phyloP scores from a whole-genome alignment of 2,797 vertebrate genomes.

The Peromyscus eremicus region DNA sequence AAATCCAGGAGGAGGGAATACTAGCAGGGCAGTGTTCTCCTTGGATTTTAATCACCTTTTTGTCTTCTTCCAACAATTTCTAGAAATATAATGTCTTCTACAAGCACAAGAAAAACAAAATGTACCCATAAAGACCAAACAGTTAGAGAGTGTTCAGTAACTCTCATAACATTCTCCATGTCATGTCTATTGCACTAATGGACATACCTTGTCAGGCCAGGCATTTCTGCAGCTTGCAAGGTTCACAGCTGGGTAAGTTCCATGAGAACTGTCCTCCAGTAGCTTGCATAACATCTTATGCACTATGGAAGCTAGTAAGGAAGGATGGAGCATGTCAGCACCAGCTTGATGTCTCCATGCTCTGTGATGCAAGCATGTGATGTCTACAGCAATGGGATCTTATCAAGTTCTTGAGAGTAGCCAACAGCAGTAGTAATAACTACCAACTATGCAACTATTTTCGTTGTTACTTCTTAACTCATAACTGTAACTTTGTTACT shows the following conservation, averaged over 20 bases:
- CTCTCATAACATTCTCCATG: not conserved
- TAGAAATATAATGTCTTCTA: not conserved
- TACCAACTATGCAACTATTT: too few relatives aligned
- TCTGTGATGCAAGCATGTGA: not conserved
- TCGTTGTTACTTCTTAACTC: too few relatives aligned
- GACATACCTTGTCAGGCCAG: not conserved
- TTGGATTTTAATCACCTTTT: conserved; percentile 37
- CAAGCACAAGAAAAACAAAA: conserved; percentile 44
- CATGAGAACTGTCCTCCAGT: not conserved
- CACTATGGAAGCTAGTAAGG: not conserved
- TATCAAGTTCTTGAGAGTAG: not conserved
- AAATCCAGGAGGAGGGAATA: rapidly evolving
- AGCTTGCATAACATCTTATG: not conserved
- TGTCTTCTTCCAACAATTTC: conserved; percentile 9
- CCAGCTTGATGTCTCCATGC: not conserved
- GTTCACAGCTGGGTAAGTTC: not conserved
- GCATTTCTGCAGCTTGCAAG: not conserved
- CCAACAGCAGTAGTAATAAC: not conserved
- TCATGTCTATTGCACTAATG: rapidly evolving
- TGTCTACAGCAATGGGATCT: too few relatives aligned
- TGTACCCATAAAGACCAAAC: conserved; percentile 25
- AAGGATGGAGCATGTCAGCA: not conserved
- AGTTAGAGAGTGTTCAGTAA: not conserved
- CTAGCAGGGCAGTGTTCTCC: not conserved
- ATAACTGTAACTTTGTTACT: too few relatives aligned